Conservation (phyloP, 2,113 vertebrate genomes). For the Arizona elegans region DNA sequence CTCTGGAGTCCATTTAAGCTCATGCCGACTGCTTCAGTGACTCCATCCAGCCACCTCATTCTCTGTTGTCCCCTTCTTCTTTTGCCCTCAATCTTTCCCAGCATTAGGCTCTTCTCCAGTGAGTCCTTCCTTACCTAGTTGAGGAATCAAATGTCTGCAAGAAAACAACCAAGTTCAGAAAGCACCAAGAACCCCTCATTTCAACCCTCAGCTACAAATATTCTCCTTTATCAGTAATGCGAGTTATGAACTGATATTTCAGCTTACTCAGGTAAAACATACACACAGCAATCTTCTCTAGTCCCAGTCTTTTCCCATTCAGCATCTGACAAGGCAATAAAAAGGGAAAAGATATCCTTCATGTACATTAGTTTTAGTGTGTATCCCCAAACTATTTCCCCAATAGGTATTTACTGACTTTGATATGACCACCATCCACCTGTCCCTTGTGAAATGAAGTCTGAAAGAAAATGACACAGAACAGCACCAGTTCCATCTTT, state of each 20-base stretch:
- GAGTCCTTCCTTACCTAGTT: neutral
- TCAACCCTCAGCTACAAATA: neutral
- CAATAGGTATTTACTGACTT: constrained; percentile 82
- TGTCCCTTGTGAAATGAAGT: constrained; percentile 88
- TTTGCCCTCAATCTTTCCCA: too few relatives aligned
- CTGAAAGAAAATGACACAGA: constrained; percentile 83
- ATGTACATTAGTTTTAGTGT: constrained; percentile 81
- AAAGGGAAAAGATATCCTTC: constrained; percentile 78
- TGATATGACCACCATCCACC: constrained; percentile 77
- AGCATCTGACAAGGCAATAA: constrained; percentile 72
- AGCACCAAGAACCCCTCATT: neutral
- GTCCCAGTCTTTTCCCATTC: constrained; percentile 67
- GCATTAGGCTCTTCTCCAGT: too few relatives aligned
- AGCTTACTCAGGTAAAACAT: constrained; percentile 22
- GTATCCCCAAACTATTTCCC: constrained; percentile 63
- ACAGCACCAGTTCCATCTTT: constrained; percentile 84
- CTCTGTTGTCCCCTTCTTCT: too few relatives aligned
- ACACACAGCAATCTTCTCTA: constrained; percentile 56
- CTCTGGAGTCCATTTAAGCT: too few relatives aligned
- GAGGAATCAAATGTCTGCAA: neutral
- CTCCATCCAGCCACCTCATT: too few relatives aligned
- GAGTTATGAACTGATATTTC: constrained; percentile 18
- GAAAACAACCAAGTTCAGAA: neutral
- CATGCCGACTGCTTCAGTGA: too few relatives aligned
- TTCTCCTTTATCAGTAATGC: neutral